These are phyloP conservation scores for Drosophila meridionalis DNA, from an alignment of 2,888 invertebrate genomes.

Conservation along the genomic window DNA sequence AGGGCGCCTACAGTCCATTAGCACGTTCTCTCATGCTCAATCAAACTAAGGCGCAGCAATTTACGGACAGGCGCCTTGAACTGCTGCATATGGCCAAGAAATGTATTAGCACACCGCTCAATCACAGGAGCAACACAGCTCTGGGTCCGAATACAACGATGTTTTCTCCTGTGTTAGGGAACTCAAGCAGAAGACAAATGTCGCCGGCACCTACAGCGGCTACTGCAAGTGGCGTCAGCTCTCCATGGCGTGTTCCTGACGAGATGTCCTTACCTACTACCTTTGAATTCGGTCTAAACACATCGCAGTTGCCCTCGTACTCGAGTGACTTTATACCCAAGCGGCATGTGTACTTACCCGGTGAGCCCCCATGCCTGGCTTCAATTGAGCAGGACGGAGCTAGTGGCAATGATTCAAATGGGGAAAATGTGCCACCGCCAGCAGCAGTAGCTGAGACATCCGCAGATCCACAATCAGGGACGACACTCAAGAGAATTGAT, in stretches of 20 bases:
- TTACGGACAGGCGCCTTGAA: conserved; percentile 40
- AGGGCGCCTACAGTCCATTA: conserved; percentile 71
- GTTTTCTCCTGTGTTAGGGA: conserved; percentile 65
- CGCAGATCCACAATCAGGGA: neutral
- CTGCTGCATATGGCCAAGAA: conserved; percentile 74
- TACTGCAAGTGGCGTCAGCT: conserved; percentile 40
- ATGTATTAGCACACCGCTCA: conserved; percentile 79
- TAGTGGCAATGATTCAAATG: conserved; percentile 75
- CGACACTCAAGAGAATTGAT: conserved; percentile 3
- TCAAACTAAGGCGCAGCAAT: conserved; percentile 60
- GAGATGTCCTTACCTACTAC: conserved; percentile 73
- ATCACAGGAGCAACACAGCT: conserved; percentile 29
- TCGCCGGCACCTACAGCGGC: neutral
- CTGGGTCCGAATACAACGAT: neutral
- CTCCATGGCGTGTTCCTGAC: conserved; percentile 83
- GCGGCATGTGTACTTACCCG: conserved; percentile 63
- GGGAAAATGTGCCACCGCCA: conserved; percentile 79
- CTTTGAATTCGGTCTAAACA: conserved; percentile 78
- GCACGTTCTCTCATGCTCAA: conserved; percentile 77
- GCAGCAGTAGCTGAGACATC: neutral
- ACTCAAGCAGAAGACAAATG: neutral
- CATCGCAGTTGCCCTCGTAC: conserved; percentile 82
- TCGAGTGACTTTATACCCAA: conserved; percentile 81
- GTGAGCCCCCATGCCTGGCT: conserved; percentile 11
- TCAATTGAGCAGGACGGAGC: neutral